Percentiles rank a stretch among this genome's conserved stretches.
Evolutionary conservation across 1,140 invertebrate species (phyloP).

Genomic region (Aphelinus certus): DNA sequence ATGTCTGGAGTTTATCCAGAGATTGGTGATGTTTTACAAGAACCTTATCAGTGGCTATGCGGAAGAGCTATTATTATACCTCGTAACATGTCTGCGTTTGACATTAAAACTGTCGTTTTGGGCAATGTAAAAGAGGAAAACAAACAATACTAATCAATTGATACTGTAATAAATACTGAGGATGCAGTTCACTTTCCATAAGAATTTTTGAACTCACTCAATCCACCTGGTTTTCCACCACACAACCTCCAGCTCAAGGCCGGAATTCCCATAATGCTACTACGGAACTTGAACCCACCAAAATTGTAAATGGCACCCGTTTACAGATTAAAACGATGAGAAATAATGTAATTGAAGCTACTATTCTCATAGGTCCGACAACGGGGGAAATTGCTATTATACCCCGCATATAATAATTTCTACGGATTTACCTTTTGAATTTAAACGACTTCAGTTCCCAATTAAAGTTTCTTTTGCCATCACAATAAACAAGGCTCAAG

Average conservation of each 20-base stretch:
- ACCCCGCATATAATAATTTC: too few relatives aligned
- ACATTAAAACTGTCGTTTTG: conserved; percentile 53
- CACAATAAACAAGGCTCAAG: too few relatives aligned
- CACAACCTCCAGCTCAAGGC: too few relatives aligned
- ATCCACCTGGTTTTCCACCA: conserved; percentile 47
- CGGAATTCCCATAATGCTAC: background rate
- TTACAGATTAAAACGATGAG: background rate
- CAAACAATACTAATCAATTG: conserved; percentile 55
- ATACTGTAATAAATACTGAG: conserved; percentile 43
- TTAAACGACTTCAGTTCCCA: too few relatives aligned
- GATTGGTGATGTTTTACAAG: conserved; percentile 49
- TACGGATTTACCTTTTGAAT: too few relatives aligned
- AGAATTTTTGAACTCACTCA: conserved; percentile 63
- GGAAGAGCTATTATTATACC: conserved; percentile 53
- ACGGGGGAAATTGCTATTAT: too few relatives aligned
- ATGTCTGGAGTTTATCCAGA: conserved; percentile 53
- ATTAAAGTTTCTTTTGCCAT: too few relatives aligned
- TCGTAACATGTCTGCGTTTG: conserved; percentile 50
- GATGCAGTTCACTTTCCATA: background rate
- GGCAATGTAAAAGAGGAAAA: conserved; percentile 47
- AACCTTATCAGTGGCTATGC: conserved; percentile 52
- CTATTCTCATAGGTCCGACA: too few relatives aligned
- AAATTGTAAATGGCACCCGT: conserved; percentile 62
- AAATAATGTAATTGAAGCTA: too few relatives aligned
- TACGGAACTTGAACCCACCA: conserved; percentile 61